These are phyloP conservation scores for Spilogale gracilis DNA, from an alignment of 2,113 vertebrate genomes.

Conservation along the genomic window DNA sequence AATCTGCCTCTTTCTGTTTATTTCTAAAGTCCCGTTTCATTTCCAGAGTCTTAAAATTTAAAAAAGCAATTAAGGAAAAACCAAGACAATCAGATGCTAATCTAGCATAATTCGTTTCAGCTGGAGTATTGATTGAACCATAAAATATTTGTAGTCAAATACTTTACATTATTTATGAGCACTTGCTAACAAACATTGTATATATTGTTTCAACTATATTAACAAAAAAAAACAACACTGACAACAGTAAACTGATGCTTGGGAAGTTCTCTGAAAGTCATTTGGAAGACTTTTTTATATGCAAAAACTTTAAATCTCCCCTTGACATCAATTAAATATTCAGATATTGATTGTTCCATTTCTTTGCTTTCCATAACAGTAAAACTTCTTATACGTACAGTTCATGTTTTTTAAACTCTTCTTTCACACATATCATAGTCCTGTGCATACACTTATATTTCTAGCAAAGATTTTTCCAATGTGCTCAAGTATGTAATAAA, in stretches of 20 bases:
- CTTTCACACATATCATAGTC: background rate
- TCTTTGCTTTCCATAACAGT: background rate
- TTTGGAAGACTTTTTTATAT: background rate
- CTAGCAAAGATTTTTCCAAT: background rate
- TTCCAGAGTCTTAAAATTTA: conserved; percentile 52
- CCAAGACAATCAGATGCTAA: conserved; percentile 14
- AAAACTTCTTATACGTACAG: background rate
- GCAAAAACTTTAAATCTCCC: background rate
- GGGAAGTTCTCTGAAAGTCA: background rate
- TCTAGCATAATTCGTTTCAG: conserved; percentile 55
- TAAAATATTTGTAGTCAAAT: conserved; percentile 44
- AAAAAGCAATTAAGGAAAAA: conserved; percentile 34
- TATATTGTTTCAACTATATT: background rate
- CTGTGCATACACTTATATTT: background rate
- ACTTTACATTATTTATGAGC: conserved; percentile 50
- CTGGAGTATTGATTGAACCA: conserved; percentile 36
- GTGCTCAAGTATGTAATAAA: background rate
- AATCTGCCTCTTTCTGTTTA: background rate
- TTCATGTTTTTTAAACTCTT: background rate
- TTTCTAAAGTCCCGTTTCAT: conserved; percentile 1
- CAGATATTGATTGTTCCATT: background rate
- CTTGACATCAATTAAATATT: background rate
- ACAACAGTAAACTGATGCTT: background rate
- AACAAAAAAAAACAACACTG: background rate
- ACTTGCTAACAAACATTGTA: conserved; percentile 9